Base-by-base conservation (phyloP, 2,888 invertebrate species). In the Sycophila texana region DNA sequence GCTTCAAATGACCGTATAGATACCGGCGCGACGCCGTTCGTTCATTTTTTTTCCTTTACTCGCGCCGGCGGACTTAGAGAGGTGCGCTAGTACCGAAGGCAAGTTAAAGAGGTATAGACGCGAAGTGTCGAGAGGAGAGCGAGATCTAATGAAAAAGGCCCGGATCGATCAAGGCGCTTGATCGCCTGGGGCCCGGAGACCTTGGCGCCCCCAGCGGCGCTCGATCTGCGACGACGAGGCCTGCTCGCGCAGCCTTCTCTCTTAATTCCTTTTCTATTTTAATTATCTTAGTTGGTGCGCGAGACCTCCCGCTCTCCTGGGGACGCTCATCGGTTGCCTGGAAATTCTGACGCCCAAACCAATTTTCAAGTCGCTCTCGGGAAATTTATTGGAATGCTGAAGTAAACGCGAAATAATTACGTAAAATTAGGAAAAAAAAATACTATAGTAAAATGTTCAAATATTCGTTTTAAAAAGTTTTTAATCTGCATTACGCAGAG, bases 111-210 rank as follows among this genome's bases (percentile, higher is more conserved):
- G 7, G 39, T 39, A 7, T 4, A 68, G 26, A 22, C 61, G 26
- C 49, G 51, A 12, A 71, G 67, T 61, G 76, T 66, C 77, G 66
- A 77, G 51, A 30, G 57, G 60, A 51, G 39, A 39, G 39, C 39
- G 49, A 47, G 57, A 78, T 81, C 70, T 72, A 74, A 84, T 86
- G 87, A 83, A 85, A 86, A 86, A 83, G 83, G 82, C 84, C 78
- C 81, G 22, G 84, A 84, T 86, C 84, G 86, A 88, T 86, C 87
- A 88, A 89, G 89, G 89, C 84, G 84, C 83, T 81, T 84, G 84
- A 88, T 87, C 81, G 88, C 89, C 87, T 81, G 81, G 74, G 86
- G 88, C 84, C 63, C 14, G 72, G 74, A 81, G 85, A 83, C 85
- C 88, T 87, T 87, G 86, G 55, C 80, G 85, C 85, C 86, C 85